phyloP scores from a whole-genome alignment of 2,113 vertebrate genomes.

The Salvelinus alpinus region DNA sequence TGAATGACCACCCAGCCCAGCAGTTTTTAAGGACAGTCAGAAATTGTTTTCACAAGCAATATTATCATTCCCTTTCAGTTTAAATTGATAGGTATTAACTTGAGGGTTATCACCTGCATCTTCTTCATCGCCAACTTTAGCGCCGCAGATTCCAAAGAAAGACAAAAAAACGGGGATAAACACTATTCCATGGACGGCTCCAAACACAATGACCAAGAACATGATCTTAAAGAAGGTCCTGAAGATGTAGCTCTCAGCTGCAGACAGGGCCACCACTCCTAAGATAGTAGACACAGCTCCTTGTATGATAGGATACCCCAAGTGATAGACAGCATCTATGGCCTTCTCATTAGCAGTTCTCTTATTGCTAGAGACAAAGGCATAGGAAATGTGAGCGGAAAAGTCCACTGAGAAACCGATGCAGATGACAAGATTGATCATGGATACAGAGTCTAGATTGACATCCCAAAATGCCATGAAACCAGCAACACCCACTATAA shows the following conservation, averaged over 20 bases:
- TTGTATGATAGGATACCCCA: conserved; percentile 57
- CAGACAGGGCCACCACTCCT: conserved; percentile 69
- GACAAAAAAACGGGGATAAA: conserved; percentile 64
- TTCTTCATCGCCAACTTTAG: background rate
- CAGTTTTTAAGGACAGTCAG: too few relatives aligned
- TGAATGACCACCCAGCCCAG: too few relatives aligned
- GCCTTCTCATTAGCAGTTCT: conserved; percentile 43
- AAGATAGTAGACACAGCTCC: conserved; percentile 68
- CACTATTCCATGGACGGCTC: conserved; percentile 53
- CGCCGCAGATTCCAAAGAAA: conserved; percentile 17
- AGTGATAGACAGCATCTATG: conserved; percentile 52
- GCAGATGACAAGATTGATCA: conserved; percentile 67
- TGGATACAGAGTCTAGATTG: conserved; percentile 66
- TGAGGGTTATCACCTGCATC: too few relatives aligned
- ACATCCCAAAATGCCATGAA: conserved; percentile 69
- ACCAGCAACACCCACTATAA: conserved; percentile 66
- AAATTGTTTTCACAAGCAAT: too few relatives aligned
- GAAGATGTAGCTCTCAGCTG: conserved; percentile 59
- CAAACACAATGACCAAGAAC: conserved; percentile 67
- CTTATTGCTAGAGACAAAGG: conserved; percentile 63
- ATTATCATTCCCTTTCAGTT: too few relatives aligned
- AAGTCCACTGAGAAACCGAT: conserved; percentile 70
- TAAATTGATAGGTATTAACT: too few relatives aligned
- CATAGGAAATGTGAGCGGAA: conserved; percentile 60
- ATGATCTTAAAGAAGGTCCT: conserved; percentile 71